Evolutionary conservation across 2,113 vertebrate genomes (phyloP), one percentile per base, ranked within the genome.

Genomic region (Podarcis cretensis): DNA sequence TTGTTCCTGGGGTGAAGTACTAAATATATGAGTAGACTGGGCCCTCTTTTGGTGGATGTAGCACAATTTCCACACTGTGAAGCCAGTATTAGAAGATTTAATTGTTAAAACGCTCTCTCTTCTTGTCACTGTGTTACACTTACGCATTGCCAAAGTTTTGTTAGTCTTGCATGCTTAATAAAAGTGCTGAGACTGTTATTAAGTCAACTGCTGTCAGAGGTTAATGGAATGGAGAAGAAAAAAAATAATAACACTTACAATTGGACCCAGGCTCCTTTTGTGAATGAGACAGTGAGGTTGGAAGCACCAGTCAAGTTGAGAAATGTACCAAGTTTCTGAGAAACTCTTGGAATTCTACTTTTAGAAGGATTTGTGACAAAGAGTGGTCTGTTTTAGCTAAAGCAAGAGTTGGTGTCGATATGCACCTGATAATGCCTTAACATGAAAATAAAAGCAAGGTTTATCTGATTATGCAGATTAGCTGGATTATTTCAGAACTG

Each of bases 131-230:
- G 97, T 98, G 97, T 98, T 98, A 97, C 97, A 98, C 97, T 98
- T 98, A 97, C 96, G 97, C 98, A 97, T 98, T 98, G 98, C 98
- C 98, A 99, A 98, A 99, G 98, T 98, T 98, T 97, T 97, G 96
- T 97, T 98, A 97, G 97, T 98, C 97, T 97, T 97, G 97, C 97
- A 98, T 98, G 98, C 97, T 97, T 98, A 97, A 97, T 97, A 97
- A 97, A 97, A 97, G 96, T 97, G 97, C 97, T 97, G 96, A 97
- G 97, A 98, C 97, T 98, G 97, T 98, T 98, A 97, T 91, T 96
- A 97, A 97, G 97, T 97, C 95, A 97, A 93, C 92, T 97, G 86
- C 96, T 97, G 96, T 97, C 97, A 96, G 97, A 96, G 95, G 95
- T 97, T 96, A 96, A 96, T 97, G 96, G 96, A 96, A 78, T 83